phyloP scores from a whole-genome alignment of 2,888 invertebrate genomes.

The Sclerodermus sp. region DNA sequence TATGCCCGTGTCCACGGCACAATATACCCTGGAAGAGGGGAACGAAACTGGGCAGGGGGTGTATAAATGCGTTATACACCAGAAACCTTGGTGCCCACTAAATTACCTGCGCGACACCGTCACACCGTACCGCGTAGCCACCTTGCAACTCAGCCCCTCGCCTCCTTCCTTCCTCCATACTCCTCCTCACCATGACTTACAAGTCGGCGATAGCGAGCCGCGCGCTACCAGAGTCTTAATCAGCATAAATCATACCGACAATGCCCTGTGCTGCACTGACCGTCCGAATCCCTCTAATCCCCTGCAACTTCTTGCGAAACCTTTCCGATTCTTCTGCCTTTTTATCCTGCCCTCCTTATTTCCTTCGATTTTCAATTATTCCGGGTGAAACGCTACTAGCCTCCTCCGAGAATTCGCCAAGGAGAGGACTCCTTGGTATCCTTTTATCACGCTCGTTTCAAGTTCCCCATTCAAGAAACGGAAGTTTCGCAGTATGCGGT shows the following conservation, averaged over 20 bases:
- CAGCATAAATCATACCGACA: constrained; percentile 56
- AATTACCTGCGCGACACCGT: constrained; percentile 39
- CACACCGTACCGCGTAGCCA: constrained; percentile 31
- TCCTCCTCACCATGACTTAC: constrained; percentile 38
- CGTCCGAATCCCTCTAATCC: constrained; percentile 4
- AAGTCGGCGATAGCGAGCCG: constrained; percentile 51
- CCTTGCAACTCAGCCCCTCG: constrained; percentile 33
- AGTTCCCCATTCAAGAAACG: constrained; percentile 3
- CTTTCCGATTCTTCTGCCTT: constrained; percentile 12
- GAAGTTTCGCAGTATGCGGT: too few relatives aligned
- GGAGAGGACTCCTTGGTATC: too few relatives aligned
- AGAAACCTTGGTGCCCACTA: constrained; percentile 40
- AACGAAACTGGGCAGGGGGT: constrained; percentile 6
- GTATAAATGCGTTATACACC: constrained; percentile 37
- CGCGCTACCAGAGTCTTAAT: constrained; percentile 54
- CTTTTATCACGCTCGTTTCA: constrained; percentile 10
- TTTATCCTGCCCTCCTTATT: neutral
- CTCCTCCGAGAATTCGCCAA: too few relatives aligned
- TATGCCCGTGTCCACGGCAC: constrained; percentile 29
- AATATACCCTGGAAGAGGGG: constrained; percentile 22
- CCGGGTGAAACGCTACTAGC: too few relatives aligned
- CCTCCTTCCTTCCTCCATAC: constrained; percentile 3
- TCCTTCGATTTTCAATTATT: too few relatives aligned
- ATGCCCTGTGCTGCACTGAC: constrained; percentile 27
- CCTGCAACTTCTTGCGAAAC: constrained; percentile 4